phyloP scores from a whole-genome alignment of 1,140 invertebrate species.

The Drosophila micromelanica region DNA sequence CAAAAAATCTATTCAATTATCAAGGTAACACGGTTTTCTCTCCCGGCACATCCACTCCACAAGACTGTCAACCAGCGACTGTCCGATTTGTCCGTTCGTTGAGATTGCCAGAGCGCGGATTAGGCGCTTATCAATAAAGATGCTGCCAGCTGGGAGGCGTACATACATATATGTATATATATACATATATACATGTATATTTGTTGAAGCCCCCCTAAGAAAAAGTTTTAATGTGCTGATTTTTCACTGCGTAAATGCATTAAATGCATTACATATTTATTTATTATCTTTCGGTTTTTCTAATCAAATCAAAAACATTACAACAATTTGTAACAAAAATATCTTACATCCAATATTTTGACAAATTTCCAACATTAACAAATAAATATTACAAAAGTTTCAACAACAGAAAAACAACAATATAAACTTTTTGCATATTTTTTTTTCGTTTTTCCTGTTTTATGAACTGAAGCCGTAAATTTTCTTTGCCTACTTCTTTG shows the following conservation, averaged over 20 bases:
- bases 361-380: slow-evolving; percentile 61
- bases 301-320: slow-evolving; percentile 66
- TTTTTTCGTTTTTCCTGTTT: slow-evolving; percentile 5
- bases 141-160: not conserved
- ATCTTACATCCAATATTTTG: slow-evolving; percentile 41
- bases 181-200: too few species aligned
- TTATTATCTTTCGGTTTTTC: slow-evolving; percentile 44
- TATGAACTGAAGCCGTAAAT: slow-evolving; percentile 52
- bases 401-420: slow-evolving; percentile 43
- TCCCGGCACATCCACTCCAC: slow-evolving; percentile 44
- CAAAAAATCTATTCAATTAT: not conserved
- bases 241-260: slow-evolving; percentile 33
- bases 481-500: slow-evolving; percentile 52
- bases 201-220: not conserved
- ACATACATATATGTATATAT: too few species aligned
- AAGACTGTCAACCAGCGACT: slow-evolving; percentile 54
- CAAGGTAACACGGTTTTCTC: not conserved
- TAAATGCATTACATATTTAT: slow-evolving; percentile 47
- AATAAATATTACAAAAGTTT: slow-evolving; percentile 45
- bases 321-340: slow-evolving; percentile 76
- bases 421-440: slow-evolving; percentile 30
- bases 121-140: slow-evolving; percentile 37
- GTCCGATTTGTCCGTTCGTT: slow-evolving; percentile 13
- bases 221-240: not conserved
- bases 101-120: slow-evolving; percentile 43